These are phyloP conservation scores for Carterocephalus palaemon DNA, from an alignment of 2,888 invertebrate genomes.

Conservation along the genomic window DNA sequence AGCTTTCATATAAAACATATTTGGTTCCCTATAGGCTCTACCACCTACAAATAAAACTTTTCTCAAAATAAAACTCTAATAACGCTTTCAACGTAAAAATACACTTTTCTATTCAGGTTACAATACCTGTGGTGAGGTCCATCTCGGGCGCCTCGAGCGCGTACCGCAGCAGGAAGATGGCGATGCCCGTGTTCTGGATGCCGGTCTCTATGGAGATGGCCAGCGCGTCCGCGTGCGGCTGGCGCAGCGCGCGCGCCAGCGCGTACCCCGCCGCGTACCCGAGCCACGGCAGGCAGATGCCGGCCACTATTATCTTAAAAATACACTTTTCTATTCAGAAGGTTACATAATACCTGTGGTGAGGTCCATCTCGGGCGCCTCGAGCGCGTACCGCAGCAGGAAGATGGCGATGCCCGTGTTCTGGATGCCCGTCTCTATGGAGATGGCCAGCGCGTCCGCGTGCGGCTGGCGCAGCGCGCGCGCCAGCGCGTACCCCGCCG, in stretches of 20 bases:
- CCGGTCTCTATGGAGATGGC: constrained; percentile 96
- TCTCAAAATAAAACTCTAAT: too few species aligned
- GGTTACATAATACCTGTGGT: constrained; percentile 93
- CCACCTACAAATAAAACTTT: too few species aligned
- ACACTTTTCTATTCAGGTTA: too few species aligned
- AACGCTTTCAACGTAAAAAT: too few species aligned
- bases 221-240: constrained; percentile 83
- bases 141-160: constrained; percentile 91
- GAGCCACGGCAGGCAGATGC: constrained; percentile 89
- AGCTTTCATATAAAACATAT: too few species aligned
- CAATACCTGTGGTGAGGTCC: constrained; percentile 92
- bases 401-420: constrained; percentile 96
- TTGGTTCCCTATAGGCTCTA: too few species aligned
- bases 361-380: constrained; percentile 91
- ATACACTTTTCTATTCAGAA: too few species aligned
- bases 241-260: constrained; percentile 79
- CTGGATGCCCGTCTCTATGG: constrained; percentile 95
- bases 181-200: constrained; percentile 95
- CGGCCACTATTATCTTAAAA: too few species aligned
- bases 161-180: constrained; percentile 91
- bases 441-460: constrained; percentile 89
- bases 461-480: constrained; percentile 79
- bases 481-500: constrained; percentile 82
- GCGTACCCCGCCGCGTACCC: constrained; percentile 86
- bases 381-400: constrained; percentile 87